Evolutionary conservation across 2,797 vertebrate genomes (phyloP).

Genomic region (Cyclopterus lumpus): DNA sequence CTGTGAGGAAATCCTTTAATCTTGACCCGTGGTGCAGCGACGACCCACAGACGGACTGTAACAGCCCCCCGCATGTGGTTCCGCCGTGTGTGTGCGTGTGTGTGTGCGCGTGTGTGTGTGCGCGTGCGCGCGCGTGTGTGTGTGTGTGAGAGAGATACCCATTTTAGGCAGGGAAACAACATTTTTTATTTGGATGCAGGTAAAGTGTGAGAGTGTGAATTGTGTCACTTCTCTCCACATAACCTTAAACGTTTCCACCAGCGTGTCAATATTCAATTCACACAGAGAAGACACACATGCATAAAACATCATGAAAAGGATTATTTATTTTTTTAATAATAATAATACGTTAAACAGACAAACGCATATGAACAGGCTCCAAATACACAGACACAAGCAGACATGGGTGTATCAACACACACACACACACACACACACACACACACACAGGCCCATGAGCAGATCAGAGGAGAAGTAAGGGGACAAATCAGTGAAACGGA

Average conservation of each 20-base stretch:
- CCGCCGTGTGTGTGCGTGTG: neutral
- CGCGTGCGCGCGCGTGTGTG: neutral
- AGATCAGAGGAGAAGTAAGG: constrained; percentile 21
- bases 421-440: no score
- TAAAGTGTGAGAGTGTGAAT: neutral
- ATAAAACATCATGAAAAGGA: constrained; percentile 36
- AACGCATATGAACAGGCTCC: neutral
- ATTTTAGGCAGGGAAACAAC: constrained; percentile 14
- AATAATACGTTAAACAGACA: neutral
- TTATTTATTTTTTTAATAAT: no score
- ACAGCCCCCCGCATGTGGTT: constrained; percentile 35
- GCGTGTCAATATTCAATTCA: constrained; percentile 20
- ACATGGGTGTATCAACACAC: constrained; percentile 17
- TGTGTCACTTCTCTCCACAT: neutral
- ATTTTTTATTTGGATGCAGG: constrained; percentile 15
- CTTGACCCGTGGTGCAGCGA: constrained; percentile 59
- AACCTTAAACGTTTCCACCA: constrained; percentile 14
- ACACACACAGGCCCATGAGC: constrained; percentile 14
- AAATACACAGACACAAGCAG: constrained; percentile 15
- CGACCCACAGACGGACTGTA: constrained; percentile 56
- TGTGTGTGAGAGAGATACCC: neutral
- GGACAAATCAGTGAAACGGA: constrained; percentile 52
- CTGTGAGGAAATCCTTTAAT: constrained; percentile 72
- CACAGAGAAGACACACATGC: neutral
- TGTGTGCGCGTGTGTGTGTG: constrained; percentile 1